Evolutionary conservation across 2,888 invertebrate species (phyloP), one percentile per base, ranked within the genome.

Genomic region (Pheosia gnoma): DNA sequence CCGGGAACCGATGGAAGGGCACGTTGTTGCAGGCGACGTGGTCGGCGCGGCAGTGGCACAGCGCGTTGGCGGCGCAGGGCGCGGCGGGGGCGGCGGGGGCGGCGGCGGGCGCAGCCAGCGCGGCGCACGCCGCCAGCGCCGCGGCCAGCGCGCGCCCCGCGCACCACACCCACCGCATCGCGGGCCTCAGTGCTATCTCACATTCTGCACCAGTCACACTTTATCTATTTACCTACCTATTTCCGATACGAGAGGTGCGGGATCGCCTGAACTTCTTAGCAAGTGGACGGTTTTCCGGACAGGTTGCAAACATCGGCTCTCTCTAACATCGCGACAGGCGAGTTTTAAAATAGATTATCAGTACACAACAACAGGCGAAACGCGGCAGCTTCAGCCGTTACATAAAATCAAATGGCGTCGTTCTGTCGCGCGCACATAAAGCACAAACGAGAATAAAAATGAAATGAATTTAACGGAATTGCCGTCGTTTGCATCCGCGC

Each of bases 1-100:
- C 82, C 4, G 89, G 89, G 60, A 89, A 86, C 66, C 86, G 79
- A 66, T 86, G 82, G 72, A 87, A 87, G 49, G 88, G 87, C 70
- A 88, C 84, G 65, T 72, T 73, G 76, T 80, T 82, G 78, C 89
- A 89, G 57, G 84, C 79, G 72, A 88, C 74, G 72, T 86, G 86
- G 75, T 87, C 88, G 49, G 71, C 82, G 70, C 82, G 83, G 72
- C 89, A 88, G 41, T 74, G 71, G 72, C 88, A 87, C 38, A 86
- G 80, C 68, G 84, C 77, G 72, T 77, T 61, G 59, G 37, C 43
- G 36, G 59, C 54, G 57, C 64, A 61, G 51, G 61, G 64, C 74
- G 84, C 83, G 75, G 84, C 83, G 39, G 80, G 78, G 10, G 72
- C 54, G 56, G 78, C 62, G 41, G 66, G 57, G 60, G 67, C 68